These are phyloP conservation scores for Thymelicus acteon DNA, from an alignment of 2,888 invertebrate genomes.

Conservation along the genomic window DNA sequence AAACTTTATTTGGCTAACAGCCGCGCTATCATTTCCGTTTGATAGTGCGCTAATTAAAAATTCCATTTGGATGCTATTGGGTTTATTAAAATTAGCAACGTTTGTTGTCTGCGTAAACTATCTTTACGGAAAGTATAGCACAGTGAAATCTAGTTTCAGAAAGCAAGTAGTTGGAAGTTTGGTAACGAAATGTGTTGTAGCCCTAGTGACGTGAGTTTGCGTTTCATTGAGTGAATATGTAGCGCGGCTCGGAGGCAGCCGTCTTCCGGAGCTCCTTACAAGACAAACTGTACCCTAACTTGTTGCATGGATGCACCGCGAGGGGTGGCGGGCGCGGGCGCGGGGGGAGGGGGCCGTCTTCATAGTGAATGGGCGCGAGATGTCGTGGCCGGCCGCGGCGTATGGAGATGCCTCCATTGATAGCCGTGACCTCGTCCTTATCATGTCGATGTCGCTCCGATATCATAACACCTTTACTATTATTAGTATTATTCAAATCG, in stretches of 20 bases:
- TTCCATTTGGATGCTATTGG: conserved; percentile 20
- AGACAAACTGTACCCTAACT: conserved; percentile 78
- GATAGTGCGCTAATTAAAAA: conserved; percentile 26
- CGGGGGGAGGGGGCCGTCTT: conserved; percentile 60
- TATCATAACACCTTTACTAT: conserved; percentile 41
- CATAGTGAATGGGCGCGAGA: conserved; percentile 84
- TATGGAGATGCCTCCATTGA: conserved; percentile 83
- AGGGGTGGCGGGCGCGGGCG: conserved; percentile 62
- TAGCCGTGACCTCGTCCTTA: conserved; percentile 82
- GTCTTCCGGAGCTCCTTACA: conserved; percentile 72
- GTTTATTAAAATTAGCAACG: not conserved
- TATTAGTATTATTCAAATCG: conserved; percentile 12
- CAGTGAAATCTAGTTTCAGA: no score
- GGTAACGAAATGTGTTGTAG: not conserved
- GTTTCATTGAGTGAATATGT: conserved; percentile 29
- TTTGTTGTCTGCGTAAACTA: no score
- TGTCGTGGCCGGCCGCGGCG: conserved; percentile 80
- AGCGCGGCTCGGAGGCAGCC: conserved; percentile 48
- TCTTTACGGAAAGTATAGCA: no score
- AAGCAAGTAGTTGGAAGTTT: not conserved
- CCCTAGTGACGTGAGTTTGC: not conserved
- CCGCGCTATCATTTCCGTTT: conserved; percentile 20
- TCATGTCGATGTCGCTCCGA: conserved; percentile 67
- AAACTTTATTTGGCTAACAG: conserved; percentile 55
- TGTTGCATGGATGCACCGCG: conserved; percentile 83